A percentile compares a stretch with the other conserved stretches of the same genome.
These are phyloP conservation scores for Acanthococcus lagerstroemiae DNA, from an alignment of 2,888 invertebrate species.

Conservation along the genomic window DNA sequence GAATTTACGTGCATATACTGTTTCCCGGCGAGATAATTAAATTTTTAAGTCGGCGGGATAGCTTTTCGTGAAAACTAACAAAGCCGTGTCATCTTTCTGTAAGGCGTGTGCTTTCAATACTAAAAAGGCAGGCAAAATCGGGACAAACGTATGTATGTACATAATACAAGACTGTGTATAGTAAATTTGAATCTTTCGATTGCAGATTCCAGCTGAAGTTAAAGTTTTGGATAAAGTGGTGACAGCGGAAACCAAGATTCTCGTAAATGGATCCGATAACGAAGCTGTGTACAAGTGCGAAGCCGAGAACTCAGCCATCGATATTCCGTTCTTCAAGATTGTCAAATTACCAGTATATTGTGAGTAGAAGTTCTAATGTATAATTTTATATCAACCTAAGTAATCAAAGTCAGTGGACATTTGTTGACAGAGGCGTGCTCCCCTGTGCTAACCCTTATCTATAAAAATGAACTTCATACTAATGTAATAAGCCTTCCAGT, in stretches of 20 bases:
- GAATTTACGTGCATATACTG: too few relatives aligned
- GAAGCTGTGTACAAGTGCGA: constrained; percentile 87
- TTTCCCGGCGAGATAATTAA: too few relatives aligned
- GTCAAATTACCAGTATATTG: constrained; percentile 80
- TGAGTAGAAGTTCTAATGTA: constrained; percentile 55
- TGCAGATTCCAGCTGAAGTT: not conserved
- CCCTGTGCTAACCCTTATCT: not conserved
- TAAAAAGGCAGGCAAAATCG: too few relatives aligned
- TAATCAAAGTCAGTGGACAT: not conserved
- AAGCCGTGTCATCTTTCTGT: too few relatives aligned
- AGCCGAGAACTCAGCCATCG: constrained; percentile 81
- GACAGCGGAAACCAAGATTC: constrained; percentile 69
- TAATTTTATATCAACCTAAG: not conserved
- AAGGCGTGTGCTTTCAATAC: too few relatives aligned
- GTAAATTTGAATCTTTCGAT: too few relatives aligned
- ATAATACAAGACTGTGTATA: too few relatives aligned
- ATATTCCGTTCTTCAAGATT: constrained; percentile 71
- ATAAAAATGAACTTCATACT: too few relatives aligned
- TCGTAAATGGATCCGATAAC: constrained; percentile 85
- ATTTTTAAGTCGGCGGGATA: too few relatives aligned
- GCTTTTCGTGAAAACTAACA: too few relatives aligned
- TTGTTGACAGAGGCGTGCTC: not conserved
- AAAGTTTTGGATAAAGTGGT: constrained; percentile 48
- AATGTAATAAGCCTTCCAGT: too few relatives aligned
- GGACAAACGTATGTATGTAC: not conserved